Base-by-base conservation (phyloP, 2,888 invertebrate genomes). In the Caenorhabditis sp. region DNA sequence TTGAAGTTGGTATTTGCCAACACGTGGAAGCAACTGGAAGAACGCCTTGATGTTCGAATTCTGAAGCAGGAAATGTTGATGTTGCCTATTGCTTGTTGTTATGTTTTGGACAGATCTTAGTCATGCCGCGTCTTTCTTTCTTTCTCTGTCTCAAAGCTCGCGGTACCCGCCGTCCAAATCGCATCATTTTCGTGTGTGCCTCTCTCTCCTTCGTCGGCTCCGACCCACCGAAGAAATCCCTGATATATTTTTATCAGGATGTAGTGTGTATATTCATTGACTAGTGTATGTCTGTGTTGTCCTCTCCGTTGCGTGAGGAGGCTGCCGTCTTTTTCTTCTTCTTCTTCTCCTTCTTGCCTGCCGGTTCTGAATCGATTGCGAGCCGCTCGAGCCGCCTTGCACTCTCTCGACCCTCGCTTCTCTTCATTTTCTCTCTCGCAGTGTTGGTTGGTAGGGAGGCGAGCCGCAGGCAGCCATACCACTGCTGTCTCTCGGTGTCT, bases 81-180 rank as follows among this genome's bases (percentile, higher is more conserved):
- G 13, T 26, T 24, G 15, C 11, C 50, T 53, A 53, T 22, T 20
- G 50, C 22, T 26, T 28, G 26, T 55, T 55, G 35, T 58, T 18
- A 32, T 35, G 32, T 35, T 35, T 35, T 28, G 28, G 50, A 20
- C 44, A 26, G 18, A 20, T 35, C 35, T 26, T 32, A 35, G 53
- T 74, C 72, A 65, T 51, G 22, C 60, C 61, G 50, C n/a, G n/a
- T n/a, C n/a, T 71, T 24, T 53, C 56, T 71, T 64, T 44, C 37
- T 40, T 22, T 51, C 61, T 53, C 40, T 53, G 44, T 32, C 11
- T 32, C 35, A 40, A 40, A 40, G 40, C 56, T 65, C 35, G 47
- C 47, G 47, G 20, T 18, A 47, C n/a, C 18, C 47, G 47, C 47
- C 47, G 18, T 18, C 47, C 47, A 20, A 40, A 18, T 47, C 47